These are phyloP conservation scores for Ecdyonurus torrentis DNA, from an alignment of 2,888 invertebrate species.

Conservation along the genomic window DNA sequence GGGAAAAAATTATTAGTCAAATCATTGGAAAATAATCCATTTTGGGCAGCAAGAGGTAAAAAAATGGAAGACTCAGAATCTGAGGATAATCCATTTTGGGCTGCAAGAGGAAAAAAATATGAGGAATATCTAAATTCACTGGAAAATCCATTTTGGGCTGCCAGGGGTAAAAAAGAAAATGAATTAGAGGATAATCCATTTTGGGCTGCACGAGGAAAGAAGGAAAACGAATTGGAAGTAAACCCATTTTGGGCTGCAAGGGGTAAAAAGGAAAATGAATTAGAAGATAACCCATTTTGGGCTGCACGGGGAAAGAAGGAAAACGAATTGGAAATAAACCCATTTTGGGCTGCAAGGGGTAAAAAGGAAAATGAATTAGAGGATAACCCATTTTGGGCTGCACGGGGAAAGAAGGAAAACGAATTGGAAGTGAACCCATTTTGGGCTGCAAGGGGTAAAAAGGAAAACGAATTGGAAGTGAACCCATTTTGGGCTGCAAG, in stretches of 20 bases:
- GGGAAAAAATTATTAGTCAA: neutral
- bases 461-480: conserved; percentile 6
- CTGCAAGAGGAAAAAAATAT: neutral
- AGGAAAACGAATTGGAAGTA: neutral
- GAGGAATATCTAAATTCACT: neutral
- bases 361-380: neutral
- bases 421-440: conserved; percentile 10
- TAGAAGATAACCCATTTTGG: neutral
- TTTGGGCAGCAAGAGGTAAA: neutral
- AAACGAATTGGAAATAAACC: conserved; percentile 6
- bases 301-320: neutral
- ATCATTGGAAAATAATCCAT: neutral
- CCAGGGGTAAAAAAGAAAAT: neutral
- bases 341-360: conserved; percentile 12
- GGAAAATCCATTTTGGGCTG: conserved; percentile 1
- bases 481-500: conserved; percentile 13
- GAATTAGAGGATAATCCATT: neutral
- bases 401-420: conserved; percentile 7
- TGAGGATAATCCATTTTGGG: neutral
- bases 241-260: conserved; percentile 12
- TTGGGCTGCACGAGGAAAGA: conserved; percentile 7
- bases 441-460: conserved; percentile 13
- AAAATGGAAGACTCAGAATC: neutral
- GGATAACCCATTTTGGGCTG: conserved; percentile 13
- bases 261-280: conserved; percentile 8